Evolutionary conservation across 2,888 invertebrate species (phyloP).

Genomic region (Ceramica pisi): DNA sequence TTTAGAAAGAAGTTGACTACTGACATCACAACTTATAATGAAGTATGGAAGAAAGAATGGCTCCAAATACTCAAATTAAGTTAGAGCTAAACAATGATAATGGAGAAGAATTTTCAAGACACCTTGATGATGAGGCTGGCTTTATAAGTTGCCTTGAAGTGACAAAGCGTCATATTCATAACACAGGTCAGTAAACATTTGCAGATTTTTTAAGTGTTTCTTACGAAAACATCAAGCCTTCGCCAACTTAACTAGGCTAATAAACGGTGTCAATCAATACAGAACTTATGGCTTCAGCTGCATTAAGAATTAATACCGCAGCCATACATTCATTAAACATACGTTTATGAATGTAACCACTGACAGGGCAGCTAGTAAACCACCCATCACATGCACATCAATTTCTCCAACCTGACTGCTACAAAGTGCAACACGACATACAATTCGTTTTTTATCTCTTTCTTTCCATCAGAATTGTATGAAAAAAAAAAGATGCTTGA

Average conservation of each 20-base stretch:
- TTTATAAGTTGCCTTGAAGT: neutral
- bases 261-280: conserved; percentile 18
- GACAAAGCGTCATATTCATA: neutral
- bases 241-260: neutral
- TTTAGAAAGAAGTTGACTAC: neutral
- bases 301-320: conserved; percentile 15
- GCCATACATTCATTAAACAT: conserved; percentile 23
- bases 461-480: conserved; percentile 26
- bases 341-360: conserved; percentile 25
- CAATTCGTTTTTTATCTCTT: conserved; percentile 34
- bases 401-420: conserved; percentile 31
- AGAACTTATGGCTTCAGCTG: conserved; percentile 10
- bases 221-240: neutral
- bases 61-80: neutral
- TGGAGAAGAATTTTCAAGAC: neutral
- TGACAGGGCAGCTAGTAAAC: conserved; percentile 20
- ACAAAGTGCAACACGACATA: conserved; percentile 43
- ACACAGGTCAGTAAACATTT: too few species aligned
- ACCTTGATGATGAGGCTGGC: neutral
- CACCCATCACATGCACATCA: conserved; percentile 22
- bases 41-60: neutral
- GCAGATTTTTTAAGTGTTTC: neutral
- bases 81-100: neutral
- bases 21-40: neutral
- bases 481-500: conserved; percentile 33